A percentile compares a stretch with the other conserved stretches of the same genome.
These are phyloP conservation scores for Acrocyrtus sp. DNA, from an alignment of 2,888 invertebrate genomes.

Conservation along the genomic window DNA sequence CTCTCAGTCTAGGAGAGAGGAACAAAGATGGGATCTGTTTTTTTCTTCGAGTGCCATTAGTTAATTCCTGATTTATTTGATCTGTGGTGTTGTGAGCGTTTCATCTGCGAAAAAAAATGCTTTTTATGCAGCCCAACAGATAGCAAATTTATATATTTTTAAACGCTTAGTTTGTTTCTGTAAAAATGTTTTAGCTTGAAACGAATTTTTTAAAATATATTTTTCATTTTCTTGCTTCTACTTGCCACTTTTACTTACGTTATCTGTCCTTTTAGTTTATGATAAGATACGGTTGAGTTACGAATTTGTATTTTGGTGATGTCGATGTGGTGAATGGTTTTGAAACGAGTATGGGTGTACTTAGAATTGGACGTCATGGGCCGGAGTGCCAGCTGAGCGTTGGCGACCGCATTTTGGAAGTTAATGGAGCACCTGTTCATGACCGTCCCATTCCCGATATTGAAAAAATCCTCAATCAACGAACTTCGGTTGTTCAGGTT, in stretches of 20 bases:
- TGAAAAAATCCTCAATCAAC: slow-evolving; percentile 77
- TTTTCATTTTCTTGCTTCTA: background rate
- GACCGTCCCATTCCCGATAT: slow-evolving; percentile 83
- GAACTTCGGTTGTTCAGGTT: slow-evolving; percentile 81
- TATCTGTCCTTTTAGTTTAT: background rate
- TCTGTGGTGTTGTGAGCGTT: too few relatives aligned
- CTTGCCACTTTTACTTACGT: too few relatives aligned
- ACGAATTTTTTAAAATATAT: background rate
- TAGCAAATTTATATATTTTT: too few relatives aligned
- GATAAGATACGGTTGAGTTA: background rate
- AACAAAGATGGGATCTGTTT: background rate
- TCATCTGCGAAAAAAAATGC: too few relatives aligned
- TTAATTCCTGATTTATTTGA: background rate
- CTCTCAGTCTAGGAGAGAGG: too few relatives aligned
- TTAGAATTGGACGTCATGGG: slow-evolving; percentile 61
- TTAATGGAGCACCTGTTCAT: slow-evolving; percentile 88
- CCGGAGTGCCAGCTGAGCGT: slow-evolving; percentile 66
- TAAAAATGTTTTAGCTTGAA: background rate
- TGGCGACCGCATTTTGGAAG: slow-evolving; percentile 93
- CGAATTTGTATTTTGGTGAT: slow-evolving; percentile 1
- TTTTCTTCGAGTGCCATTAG: background rate
- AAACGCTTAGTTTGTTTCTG: background rate
- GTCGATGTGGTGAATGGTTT: slow-evolving; percentile 43
- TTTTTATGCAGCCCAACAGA: too few relatives aligned
- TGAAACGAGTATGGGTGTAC: slow-evolving; percentile 57